Conservation (phyloP, 2,797 vertebrate species). For the Euthynnus affinis region DNA sequence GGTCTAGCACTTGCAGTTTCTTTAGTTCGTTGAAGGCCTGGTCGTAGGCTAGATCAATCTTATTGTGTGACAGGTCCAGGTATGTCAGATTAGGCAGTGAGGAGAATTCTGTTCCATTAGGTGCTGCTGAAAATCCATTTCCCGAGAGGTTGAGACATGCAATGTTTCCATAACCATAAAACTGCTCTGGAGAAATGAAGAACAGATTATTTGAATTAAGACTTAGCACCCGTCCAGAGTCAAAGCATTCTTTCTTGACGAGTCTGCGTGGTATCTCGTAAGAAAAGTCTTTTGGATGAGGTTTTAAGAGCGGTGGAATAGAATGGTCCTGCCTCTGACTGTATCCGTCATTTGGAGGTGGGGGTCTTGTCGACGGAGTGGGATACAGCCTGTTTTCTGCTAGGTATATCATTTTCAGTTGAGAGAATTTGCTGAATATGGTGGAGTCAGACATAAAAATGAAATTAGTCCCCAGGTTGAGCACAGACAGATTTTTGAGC, state of each 20-base stretch:
- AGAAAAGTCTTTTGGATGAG: slow-evolving; percentile 2
- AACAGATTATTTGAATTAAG: slow-evolving; percentile 89
- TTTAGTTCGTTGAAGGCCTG: slow-evolving; percentile 82
- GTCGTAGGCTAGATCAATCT: slow-evolving; percentile 86
- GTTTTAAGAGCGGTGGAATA: slow-evolving; percentile 36
- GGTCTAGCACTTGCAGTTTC: slow-evolving; percentile 83
- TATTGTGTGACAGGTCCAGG: slow-evolving; percentile 88
- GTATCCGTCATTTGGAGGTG: rapidly evolving
- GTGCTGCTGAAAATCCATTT: slow-evolving; percentile 86
- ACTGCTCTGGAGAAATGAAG: slow-evolving; percentile 85
- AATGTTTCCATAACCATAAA: slow-evolving; percentile 81
- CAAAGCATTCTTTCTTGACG: slow-evolving; percentile 82
- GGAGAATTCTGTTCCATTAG: slow-evolving; percentile 86
- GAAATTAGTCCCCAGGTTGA: slow-evolving; percentile 94
- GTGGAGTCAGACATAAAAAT: slow-evolving; percentile 86
- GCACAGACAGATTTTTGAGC: slow-evolving; percentile 86
- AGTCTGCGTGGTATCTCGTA: slow-evolving; percentile 67
- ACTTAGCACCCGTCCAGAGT: slow-evolving; percentile 85
- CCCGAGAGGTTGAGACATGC: slow-evolving; percentile 89
- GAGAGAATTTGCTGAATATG: slow-evolving; percentile 79
- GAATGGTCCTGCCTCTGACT: slow-evolving; percentile 32
- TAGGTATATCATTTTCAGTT: slow-evolving; percentile 85
- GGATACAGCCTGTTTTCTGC: slow-evolving; percentile 89
- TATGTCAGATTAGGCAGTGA: slow-evolving; percentile 83
- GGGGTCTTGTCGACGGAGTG: background rate